These are phyloP conservation scores for Limnephilus marmoratus DNA, from an alignment of 2,888 invertebrate species.

Conservation along the genomic window DNA sequence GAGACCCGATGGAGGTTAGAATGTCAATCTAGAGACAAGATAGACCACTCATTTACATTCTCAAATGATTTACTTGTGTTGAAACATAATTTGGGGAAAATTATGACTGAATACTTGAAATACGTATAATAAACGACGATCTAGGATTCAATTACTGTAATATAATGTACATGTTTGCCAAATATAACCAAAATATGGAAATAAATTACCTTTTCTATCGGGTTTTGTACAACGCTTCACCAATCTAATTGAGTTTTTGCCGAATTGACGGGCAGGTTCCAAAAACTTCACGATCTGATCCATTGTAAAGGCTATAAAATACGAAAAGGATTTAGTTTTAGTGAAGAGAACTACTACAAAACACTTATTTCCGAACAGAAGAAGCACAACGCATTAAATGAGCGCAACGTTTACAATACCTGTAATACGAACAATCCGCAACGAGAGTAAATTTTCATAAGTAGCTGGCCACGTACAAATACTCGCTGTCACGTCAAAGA, in stretches of 20 bases:
- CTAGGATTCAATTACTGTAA: not conserved
- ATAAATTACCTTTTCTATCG: slow-evolving; percentile 91
- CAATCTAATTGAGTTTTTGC: slow-evolving; percentile 98
- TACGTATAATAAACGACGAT: not conserved
- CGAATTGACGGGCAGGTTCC: slow-evolving; percentile 97
- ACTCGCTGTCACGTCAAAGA: slow-evolving; percentile 63
- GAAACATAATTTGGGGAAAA: not conserved
- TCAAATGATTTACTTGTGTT: not conserved
- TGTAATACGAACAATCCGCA: slow-evolving; percentile 21
- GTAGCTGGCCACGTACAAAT: slow-evolving; percentile 60
- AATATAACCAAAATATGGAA: not conserved
- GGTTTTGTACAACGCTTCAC: slow-evolving; percentile 99
- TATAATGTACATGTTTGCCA: not conserved
- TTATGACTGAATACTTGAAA: not conserved
- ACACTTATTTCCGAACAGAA: slow-evolving; percentile 36
- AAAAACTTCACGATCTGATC: slow-evolving; percentile 97
- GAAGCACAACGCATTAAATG: slow-evolving; percentile 33
- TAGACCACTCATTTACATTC: not conserved
- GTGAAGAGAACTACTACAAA: slow-evolving; percentile 28
- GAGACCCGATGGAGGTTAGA: not conserved
- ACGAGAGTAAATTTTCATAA: slow-evolving; percentile 38
- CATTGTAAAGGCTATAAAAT: slow-evolving; percentile 78
- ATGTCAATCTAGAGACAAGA: not conserved
- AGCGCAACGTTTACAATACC: slow-evolving; percentile 40
- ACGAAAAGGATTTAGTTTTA: slow-evolving; percentile 13